Percentiles rank a stretch among this genome's conserved stretches.
Evolutionary conservation across 1,140 invertebrate genomes (phyloP).

Genomic region (Brachionus rotundiformis): DNA sequence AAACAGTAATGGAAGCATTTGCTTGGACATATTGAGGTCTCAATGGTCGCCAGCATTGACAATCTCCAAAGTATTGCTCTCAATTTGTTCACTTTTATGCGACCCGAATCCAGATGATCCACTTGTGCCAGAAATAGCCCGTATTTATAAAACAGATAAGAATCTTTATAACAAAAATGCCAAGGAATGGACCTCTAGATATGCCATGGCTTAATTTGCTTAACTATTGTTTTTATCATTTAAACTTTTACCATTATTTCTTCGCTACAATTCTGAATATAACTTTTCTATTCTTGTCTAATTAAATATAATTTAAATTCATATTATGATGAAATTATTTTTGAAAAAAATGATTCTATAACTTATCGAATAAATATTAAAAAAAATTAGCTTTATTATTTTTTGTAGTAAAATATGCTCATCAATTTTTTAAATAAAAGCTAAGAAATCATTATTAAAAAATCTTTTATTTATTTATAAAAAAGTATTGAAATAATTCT

Average conservation of each 20-base stretch:
- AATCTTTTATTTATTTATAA: too few species aligned
- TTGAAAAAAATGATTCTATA: not conserved
- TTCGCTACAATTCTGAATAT: not conserved
- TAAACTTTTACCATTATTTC: not conserved
- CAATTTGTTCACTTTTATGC: conserved; percentile 97
- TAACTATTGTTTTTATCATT: conserved; percentile 3
- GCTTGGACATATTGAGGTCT: conserved; percentile 95
- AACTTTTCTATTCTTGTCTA: not conserved
- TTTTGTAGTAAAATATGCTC: too few species aligned
- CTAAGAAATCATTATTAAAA: too few species aligned
- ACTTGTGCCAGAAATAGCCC: conserved; percentile 96
- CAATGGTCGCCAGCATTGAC: conserved; percentile 99
- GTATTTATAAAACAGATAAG: conserved; percentile 97
- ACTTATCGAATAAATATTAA: not conserved
- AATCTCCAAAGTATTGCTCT: conserved; percentile 98
- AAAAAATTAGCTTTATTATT: not conserved
- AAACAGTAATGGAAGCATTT: conserved; percentile 99
- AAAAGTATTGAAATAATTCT: too few species aligned
- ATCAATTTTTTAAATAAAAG: too few species aligned
- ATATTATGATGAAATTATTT: not conserved
- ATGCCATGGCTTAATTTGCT: conserved; percentile 35
- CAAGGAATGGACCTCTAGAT: conserved; percentile 44
- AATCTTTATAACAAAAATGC: conserved; percentile 45
- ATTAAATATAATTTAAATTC: not conserved
- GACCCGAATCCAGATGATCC: conserved; percentile 99